These are phyloP conservation scores for Sarcophaga bullata DNA, from an alignment of 1,140 invertebrate species.

Conservation along the genomic window DNA sequence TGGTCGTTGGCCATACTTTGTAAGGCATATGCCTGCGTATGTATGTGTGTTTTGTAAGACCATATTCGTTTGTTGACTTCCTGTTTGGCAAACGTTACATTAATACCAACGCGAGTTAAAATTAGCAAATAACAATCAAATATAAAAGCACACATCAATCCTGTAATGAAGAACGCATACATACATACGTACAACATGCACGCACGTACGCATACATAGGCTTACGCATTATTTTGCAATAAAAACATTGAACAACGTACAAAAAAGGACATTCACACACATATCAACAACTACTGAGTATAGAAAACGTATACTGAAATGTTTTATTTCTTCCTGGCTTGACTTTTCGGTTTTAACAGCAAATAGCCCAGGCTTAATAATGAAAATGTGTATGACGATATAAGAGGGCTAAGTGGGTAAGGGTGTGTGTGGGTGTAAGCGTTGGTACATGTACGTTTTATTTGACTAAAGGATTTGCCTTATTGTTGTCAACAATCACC, in stretches of 20 bases:
- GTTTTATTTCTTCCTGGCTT: constrained; percentile 32
- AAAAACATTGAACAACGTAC: neutral
- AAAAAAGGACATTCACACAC: neutral
- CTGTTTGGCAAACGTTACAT: constrained; percentile 2
- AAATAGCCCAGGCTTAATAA: neutral
- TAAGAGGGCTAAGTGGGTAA: no score
- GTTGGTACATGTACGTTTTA: neutral
- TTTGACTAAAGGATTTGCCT: constrained; percentile 29
- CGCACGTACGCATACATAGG: neutral
- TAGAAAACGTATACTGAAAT: neutral
- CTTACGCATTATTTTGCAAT: neutral
- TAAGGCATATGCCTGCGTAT: neutral
- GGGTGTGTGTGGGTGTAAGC: neutral
- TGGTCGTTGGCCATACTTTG: neutral
- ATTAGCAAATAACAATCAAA: constrained; percentile 40
- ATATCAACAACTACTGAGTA: neutral
- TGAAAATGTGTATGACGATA: neutral
- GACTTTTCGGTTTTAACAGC: neutral
- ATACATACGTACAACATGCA: neutral
- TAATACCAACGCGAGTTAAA: constrained; percentile 20
- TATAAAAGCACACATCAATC: constrained; percentile 24
- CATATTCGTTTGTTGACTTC: constrained; percentile 6
- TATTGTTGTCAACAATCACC: constrained; percentile 37
- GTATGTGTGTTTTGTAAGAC: neutral
- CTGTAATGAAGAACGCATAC: neutral